Evolutionary conservation across 1,140 invertebrate species (phyloP).

Genomic region (Drosophila watanabei): DNA sequence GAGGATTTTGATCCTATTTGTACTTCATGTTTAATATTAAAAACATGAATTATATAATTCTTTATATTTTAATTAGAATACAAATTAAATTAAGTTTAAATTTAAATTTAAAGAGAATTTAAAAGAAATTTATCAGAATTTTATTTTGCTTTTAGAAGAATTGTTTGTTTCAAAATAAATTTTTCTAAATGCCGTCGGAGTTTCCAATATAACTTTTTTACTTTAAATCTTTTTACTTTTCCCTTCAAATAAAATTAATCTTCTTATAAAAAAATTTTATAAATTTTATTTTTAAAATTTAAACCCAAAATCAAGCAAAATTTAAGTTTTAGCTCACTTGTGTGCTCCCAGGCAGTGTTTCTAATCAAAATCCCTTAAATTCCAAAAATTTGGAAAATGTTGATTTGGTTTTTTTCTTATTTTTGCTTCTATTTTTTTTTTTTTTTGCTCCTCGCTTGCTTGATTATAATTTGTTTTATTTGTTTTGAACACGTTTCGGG

Average conservation of each 20-base stretch:
- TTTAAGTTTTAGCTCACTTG: constrained; percentile 1
- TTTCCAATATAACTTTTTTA: too few species aligned
- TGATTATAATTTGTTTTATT: constrained; percentile 55
- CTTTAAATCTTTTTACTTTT: background rate
- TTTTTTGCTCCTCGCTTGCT: constrained; percentile 13
- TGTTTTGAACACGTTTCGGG: constrained; percentile 62
- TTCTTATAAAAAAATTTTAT: too few species aligned
- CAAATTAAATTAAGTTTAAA: background rate
- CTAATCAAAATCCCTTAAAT: constrained; percentile 29
- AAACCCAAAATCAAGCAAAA: background rate
- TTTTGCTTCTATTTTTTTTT: constrained; percentile 13
- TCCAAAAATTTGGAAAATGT: constrained; percentile 42
- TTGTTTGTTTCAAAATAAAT: too few species aligned
- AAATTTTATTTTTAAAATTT: background rate
- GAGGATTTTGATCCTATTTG: too few species aligned
- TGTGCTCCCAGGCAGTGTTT: background rate
- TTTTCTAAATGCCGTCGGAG: constrained; percentile 8
- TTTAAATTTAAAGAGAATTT: background rate
- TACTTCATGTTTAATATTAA: too few species aligned
- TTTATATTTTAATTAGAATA: too few species aligned
- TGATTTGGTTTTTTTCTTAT: constrained; percentile 19
- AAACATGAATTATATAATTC: too few species aligned
- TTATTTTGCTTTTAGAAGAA: background rate
- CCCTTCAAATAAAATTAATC: too few species aligned
- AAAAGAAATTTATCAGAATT: background rate